Evolutionary conservation across 2,113 vertebrate species (phyloP), one percentile per base, ranked within the genome.

Genomic region (Pungitius pungitius): DNA sequence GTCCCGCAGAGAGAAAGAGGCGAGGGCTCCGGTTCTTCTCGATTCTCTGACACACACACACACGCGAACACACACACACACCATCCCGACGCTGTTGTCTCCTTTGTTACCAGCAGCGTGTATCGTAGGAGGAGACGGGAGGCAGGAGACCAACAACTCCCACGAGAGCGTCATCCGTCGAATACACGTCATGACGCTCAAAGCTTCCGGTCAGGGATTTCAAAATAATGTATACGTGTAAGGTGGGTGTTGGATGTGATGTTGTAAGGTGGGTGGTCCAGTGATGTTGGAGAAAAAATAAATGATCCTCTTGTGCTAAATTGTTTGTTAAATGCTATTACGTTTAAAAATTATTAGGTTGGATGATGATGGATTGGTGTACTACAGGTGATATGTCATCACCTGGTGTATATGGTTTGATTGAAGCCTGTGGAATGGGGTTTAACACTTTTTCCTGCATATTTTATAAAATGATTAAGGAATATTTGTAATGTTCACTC

Each of bases 41-140:
- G 83, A 60, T 69, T 30, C 10, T 58, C 6, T 81, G 74, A 60
- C 75, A 8, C 65, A 67, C 80, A 81, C 78, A 60, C 75, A 8
- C 65, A 67, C 80, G n/a, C n/a, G n/a, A n/a, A n/a, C n/a, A n/a
- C n/a, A n/a, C n/a, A 60, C 75, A 8, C 65, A 67, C 80, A 81
- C 78, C 87, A 78, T 78, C 70, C 79, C 75, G 26, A 75, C 58
- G 42, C 73, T 82, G 84, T 83, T 84, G 84, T 84, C 70, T 86
- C 69, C 57, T 92, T 92, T 92, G 91, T 92, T 91, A 86, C 65
- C 75, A 42, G 84, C 49, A 49, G 77, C 55, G 0, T 45, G 30
- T 43, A 1, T 75, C 75, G 68, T 79, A 60, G 14, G 33, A 61
- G 70, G 18, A 15, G 57, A 60, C 42, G 12, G 62, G 66, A 73